Conservation (phyloP, 2,797 vertebrate genomes). For the Melanotaenia pygmaea region DNA sequence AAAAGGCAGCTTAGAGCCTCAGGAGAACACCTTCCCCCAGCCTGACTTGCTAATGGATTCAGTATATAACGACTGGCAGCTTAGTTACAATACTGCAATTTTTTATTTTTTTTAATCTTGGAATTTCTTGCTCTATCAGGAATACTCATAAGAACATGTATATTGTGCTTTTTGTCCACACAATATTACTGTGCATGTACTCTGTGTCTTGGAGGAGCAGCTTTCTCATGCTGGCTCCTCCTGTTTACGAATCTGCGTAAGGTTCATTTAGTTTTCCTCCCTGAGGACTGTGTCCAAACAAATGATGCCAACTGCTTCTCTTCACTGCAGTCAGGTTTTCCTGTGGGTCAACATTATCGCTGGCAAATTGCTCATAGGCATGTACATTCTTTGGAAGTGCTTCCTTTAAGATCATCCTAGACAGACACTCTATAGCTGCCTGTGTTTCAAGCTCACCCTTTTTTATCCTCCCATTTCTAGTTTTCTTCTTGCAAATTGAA, state of each 20-base stretch:
- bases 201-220: constrained; percentile 8
- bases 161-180: too few relatives aligned
- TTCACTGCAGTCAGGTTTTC: constrained; percentile 48
- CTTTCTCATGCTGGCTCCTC: constrained; percentile 16
- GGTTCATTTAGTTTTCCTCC: constrained; percentile 34
- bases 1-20: constrained; percentile 65
- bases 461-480: background rate
- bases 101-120: constrained; percentile 25
- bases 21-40: constrained; percentile 68
- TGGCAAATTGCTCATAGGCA: constrained; percentile 14
- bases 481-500: constrained; percentile 36
- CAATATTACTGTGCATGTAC: rapidly evolving
- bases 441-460: background rate
- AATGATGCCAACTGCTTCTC: constrained; percentile 43
- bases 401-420: constrained; percentile 22
- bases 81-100: constrained; percentile 46
- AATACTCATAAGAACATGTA: background rate
- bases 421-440: background rate
- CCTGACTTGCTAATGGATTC: constrained; percentile 71
- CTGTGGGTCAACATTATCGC: constrained; percentile 40
- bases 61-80: constrained; percentile 57
- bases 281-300: constrained; percentile 19
- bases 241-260: constrained; percentile 28
- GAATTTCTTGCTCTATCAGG: constrained; percentile 24
- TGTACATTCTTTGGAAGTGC: constrained; percentile 13